Conservation (phyloP, 2,797 vertebrate species). For the Alcedo quadribrachys region DNA sequence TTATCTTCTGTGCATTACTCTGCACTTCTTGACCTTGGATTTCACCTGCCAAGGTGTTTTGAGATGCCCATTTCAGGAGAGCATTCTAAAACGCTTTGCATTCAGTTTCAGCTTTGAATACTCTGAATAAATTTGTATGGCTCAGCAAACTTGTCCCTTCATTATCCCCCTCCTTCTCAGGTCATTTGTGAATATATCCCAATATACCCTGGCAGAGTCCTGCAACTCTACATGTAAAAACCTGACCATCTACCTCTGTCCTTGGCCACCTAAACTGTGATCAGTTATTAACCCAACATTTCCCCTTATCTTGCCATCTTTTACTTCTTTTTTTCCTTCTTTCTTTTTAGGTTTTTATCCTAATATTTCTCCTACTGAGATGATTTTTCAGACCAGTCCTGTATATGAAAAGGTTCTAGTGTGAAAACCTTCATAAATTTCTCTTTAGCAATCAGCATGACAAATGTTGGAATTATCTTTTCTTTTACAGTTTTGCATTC, state of each 20-base stretch:
- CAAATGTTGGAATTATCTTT: not conserved
- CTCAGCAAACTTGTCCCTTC: conserved; percentile 30
- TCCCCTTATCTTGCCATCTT: not conserved
- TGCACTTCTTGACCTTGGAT: conserved; percentile 40
- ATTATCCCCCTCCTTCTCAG: not conserved
- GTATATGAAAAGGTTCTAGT: not conserved
- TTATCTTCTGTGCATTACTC: not conserved
- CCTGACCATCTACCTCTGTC: not conserved
- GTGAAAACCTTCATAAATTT: not conserved
- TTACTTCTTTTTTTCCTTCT: not conserved
- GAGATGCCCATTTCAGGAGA: not conserved
- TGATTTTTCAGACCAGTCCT: not conserved
- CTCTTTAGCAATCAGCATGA: not conserved
- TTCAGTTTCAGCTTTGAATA: conserved; percentile 20
- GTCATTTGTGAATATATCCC: not conserved
- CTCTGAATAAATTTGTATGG: conserved; percentile 16
- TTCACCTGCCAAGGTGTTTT: not conserved
- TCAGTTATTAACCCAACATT: not conserved
- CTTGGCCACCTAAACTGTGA: not conserved
- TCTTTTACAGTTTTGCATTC: not conserved
- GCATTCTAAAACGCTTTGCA: not conserved
- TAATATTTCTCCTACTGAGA: not conserved
- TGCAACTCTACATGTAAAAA: not conserved
- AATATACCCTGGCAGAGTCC: not conserved
- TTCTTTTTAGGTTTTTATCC: not conserved